A percentile compares a stretch with the other conserved stretches of the same genome.
phyloP scores from a whole-genome alignment of 2,797 vertebrate genomes.

The Periparus ater region DNA sequence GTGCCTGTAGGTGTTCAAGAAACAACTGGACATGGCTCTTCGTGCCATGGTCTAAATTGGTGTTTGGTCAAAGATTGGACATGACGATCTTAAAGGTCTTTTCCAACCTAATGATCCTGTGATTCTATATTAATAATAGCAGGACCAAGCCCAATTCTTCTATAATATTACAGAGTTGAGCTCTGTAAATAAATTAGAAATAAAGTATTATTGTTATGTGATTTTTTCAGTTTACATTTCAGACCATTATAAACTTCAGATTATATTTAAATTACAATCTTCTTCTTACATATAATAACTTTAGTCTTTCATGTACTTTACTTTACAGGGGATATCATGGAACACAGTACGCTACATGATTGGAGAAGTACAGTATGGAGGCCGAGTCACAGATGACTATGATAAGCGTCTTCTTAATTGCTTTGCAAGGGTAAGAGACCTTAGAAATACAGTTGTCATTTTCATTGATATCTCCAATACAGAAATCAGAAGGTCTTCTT shows the following conservation, averaged over 20 bases:
- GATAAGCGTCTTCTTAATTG: constrained; percentile 85
- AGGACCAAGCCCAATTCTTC: neutral
- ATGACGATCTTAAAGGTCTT: neutral
- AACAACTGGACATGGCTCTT: neutral
- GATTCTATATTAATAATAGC: neutral
- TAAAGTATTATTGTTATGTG: neutral
- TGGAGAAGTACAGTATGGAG: constrained; percentile 81
- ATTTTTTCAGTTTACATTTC: neutral
- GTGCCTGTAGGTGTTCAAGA: neutral
- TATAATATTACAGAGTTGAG: neutral
- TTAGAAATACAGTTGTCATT: neutral
- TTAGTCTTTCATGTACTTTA: neutral
- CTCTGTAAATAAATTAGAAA: neutral
- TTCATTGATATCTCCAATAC: neutral
- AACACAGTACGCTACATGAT: constrained; percentile 80
- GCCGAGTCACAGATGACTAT: constrained; percentile 76
- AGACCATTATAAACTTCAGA: neutral
- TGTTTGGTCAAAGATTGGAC: neutral
- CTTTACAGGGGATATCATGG: constrained; percentile 76
- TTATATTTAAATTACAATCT: neutral
- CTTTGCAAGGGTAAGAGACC: constrained; percentile 77
- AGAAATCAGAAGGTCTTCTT: neutral
- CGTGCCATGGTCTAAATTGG: neutral
- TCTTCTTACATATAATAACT: neutral
- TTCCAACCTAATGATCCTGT: neutral